Evolutionary conservation across 2,888 invertebrate species (phyloP).

Genomic region (Tridacna crocea): DNA sequence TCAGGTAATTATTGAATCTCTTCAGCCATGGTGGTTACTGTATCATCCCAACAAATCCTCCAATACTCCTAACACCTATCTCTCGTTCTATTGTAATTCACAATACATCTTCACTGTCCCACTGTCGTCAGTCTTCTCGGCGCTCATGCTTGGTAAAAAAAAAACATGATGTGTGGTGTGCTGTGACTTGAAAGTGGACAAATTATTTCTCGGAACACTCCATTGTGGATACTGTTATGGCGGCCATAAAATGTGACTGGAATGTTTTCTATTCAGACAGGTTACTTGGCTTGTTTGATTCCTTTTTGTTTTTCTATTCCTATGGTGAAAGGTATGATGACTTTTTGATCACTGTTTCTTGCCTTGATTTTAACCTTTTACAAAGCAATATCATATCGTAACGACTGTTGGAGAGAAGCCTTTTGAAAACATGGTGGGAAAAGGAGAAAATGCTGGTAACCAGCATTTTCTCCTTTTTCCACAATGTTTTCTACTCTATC

Average conservation of each 20-base stretch:
- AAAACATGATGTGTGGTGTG: neutral
- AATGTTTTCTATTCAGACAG: neutral
- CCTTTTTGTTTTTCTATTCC: neutral
- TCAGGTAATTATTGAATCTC: conserved; percentile 12
- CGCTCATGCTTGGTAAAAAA: neutral
- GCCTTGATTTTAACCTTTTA: too few species aligned
- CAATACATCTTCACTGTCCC: neutral
- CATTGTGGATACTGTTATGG: conserved; percentile 7
- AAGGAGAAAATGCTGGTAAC: too few species aligned
- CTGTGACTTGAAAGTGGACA: conserved; percentile 23
- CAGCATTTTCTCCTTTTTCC: too few species aligned
- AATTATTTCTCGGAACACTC: neutral
- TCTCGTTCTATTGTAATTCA: neutral
- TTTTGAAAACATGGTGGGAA: too few species aligned
- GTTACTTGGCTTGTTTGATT: neutral
- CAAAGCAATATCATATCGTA: too few species aligned
- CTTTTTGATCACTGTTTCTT: too few species aligned
- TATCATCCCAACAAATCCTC: neutral
- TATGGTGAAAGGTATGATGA: neutral
- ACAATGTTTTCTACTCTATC: too few species aligned
- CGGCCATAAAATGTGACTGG: conserved; percentile 9
- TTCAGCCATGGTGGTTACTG: neutral
- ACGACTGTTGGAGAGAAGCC: too few species aligned
- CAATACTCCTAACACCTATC: conserved; percentile 13
- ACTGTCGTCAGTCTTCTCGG: neutral